These are phyloP conservation scores for Lasioglossum figueresi DNA, from an alignment of 2,888 invertebrate genomes.

Conservation along the genomic window DNA sequence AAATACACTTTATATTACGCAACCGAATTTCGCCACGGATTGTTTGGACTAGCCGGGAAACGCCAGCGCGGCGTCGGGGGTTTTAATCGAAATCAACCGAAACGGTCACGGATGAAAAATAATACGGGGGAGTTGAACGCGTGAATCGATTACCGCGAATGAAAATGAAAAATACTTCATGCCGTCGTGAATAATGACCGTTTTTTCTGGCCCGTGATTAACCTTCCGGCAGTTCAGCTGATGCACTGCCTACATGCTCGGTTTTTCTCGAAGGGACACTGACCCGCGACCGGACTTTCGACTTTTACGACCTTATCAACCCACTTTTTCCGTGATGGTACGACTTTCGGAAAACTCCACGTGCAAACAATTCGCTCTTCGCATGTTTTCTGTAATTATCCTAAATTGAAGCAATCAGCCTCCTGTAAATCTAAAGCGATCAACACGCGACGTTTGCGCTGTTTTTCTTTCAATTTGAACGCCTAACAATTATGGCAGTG, in stretches of 20 bases:
- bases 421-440: neutral
- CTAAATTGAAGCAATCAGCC: neutral
- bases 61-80: neutral
- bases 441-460: neutral
- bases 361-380: neutral
- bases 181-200: neutral
- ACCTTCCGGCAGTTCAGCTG: neutral
- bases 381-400: neutral
- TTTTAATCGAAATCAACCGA: constrained; percentile 36
- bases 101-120: neutral
- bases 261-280: constrained; percentile 1
- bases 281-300: neutral
- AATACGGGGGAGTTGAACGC: neutral
- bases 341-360: neutral
- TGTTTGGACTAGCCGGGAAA: constrained; percentile 13
- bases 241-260: neutral
- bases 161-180: constrained; percentile 28
- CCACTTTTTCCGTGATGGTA: neutral
- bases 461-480: neutral
- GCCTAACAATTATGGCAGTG: neutral
- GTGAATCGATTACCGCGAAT: neutral
- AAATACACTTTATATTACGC: constrained; percentile 33
- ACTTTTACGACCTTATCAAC: neutral
- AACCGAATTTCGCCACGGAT: neutral
- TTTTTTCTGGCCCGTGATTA: constrained; percentile 1